Evolutionary conservation across 2,113 vertebrate species (phyloP), one percentile per base, ranked within the genome.

Genomic region (Sturnus vulgaris): DNA sequence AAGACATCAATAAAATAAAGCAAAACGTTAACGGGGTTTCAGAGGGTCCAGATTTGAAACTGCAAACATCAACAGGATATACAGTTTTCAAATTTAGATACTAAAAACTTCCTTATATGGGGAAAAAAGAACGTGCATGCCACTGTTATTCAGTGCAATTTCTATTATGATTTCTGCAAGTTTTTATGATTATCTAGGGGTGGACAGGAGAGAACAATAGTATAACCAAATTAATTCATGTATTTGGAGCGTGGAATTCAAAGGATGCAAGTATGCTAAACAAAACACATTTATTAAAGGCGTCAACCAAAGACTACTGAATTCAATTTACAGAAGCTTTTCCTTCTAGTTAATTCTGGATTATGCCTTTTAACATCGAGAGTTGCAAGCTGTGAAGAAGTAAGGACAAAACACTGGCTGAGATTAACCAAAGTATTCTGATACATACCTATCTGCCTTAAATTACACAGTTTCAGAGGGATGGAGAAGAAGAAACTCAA

Each of bases 91-190:
- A 33, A 72, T 53, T 60, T 35, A 61, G 63, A 61, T 39, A 46
- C 18, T 49, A 37, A 44, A 56, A 87, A 37, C 21, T 76, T 61
- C 23, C 12, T 7, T 1, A 0, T 27, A 18, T 15, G 12, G 27
- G 5, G 14, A 64, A 52, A 73, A 56, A 88, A 42, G 4, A 66
- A 76, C 5, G 3, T 0, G 0, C 28, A 10, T 10, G 19, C 49
- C 65, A 47, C 9, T 20, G 17, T 18, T 35, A 76, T 33, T 86
- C 40, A 82, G 19, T 33, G 27, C 17, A 60, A 78, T 80, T 80
- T 76, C 50, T 37, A 9, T 5, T 3, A 50, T 9, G 33, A 30
- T 35, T 72, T 72, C 47, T 69, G 18, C 55, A 86, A 65, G 35
- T 57, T 83, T 82, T 92, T 73, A 55, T 4, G 10, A 61, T 33